Evolutionary conservation across 2,113 vertebrate genomes (phyloP), one percentile per base, ranked within the genome.

Genomic region (Paramormyrops kingsleyae): DNA sequence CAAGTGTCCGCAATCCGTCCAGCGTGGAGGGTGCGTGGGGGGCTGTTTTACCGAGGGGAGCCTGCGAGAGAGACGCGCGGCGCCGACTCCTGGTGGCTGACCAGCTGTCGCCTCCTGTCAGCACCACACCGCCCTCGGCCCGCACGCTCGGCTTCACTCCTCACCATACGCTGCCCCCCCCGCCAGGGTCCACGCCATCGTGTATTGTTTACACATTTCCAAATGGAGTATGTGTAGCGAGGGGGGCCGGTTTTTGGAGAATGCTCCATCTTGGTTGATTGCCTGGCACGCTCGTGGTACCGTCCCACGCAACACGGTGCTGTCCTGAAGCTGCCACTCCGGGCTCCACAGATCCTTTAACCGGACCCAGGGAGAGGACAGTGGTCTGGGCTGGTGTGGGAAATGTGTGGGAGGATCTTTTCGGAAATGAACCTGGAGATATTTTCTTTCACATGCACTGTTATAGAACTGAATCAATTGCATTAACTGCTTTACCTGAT

Each of bases 91-190:
- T 53, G 85, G 85, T 87, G 85, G 27, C 24, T 12, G 47, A 52
- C 13, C 85, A 87, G 85, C 85, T 87, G 85, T 87, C 85, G 47
- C 49, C 49, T 53, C 49, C 49, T 35, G 49, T 87, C 85, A 50
- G n/a, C 24, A 10, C 13, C 85, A 87, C 85, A 27, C n/a, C 4
- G 85, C n/a, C 85, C 6, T 87, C 49, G 85, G n/a, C 27, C 49
- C 0, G 13, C 7, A 31, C 3, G 47, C n/a, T 53, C 49, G 4
- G 84, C n/a, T 27, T 50, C 44, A 6, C 7, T 53, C 47, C 84
- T 87, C 47, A 6, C 83, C 49, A 31, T 35, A 35, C 24, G 24
- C n/a, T 42, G 24, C 59, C 59, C 39, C 47, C 44, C 24, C 12
- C 21, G 6, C 83, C 83, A 12, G 42, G 19, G 42, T 47, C 39